Conservation (phyloP, 2,888 invertebrate genomes). For the Dryocosmus kuriphilus region DNA sequence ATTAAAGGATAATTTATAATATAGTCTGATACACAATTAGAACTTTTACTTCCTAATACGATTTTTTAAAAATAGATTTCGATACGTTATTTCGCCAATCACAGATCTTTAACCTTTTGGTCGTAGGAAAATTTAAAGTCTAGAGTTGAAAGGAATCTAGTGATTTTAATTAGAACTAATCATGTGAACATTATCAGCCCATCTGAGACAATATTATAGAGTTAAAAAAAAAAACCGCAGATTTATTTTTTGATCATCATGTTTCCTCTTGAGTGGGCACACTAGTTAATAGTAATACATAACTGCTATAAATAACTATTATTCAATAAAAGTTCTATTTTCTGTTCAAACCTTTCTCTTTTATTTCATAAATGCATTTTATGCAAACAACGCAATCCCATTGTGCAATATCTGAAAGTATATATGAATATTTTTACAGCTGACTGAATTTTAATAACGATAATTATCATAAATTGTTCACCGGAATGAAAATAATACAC, state of each 20-base stretch:
- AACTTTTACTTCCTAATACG: not conserved
- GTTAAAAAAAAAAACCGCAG: not conserved
- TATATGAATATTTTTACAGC: slow-evolving; percentile 6
- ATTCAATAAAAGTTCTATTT: not conserved
- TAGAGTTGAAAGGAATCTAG: not conserved
- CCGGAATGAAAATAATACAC: not conserved
- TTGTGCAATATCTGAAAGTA: not conserved
- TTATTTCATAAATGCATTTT: slow-evolving; percentile 15
- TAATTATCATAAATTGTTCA: slow-evolving; percentile 19
- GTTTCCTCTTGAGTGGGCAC: not conserved
- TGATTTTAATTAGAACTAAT: not conserved
- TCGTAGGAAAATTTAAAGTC: not conserved
- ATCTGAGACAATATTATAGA: not conserved
- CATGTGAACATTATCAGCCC: not conserved
- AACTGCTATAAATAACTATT: not conserved
- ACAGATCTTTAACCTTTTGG: not conserved
- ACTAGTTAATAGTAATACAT: not conserved
- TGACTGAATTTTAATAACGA: slow-evolving; percentile 18
- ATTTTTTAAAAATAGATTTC: not conserved
- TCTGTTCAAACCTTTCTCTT: not conserved
- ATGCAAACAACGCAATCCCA: not conserved
- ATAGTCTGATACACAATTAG: not conserved
- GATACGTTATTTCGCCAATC: not conserved
- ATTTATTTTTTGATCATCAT: not conserved
- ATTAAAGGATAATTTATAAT: too few species aligned